phyloP scores from a whole-genome alignment of 2,113 vertebrate species.

The Ciconia boyciana region DNA sequence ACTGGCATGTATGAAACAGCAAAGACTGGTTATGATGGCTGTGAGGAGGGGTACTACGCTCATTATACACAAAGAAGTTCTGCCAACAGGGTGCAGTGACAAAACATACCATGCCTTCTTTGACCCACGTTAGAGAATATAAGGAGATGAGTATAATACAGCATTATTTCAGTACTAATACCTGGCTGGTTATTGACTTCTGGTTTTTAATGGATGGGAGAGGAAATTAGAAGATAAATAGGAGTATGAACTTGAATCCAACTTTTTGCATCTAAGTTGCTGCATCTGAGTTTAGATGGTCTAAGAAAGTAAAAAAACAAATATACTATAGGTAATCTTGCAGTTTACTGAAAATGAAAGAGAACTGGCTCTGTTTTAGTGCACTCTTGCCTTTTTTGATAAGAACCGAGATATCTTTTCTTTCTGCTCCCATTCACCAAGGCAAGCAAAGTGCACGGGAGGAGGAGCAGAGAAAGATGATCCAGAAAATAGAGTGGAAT shows the following conservation, averaged over 20 bases:
- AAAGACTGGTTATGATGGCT: neutral
- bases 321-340: neutral
- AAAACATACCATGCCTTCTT: neutral
- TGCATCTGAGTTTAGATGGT: neutral
- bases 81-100: neutral
- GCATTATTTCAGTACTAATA: neutral
- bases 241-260: neutral
- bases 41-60: neutral
- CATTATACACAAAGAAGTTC: neutral
- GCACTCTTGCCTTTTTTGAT: neutral
- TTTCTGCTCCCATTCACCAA: neutral
- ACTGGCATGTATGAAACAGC: neutral
- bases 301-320: neutral
- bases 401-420: neutral
- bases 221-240: neutral
- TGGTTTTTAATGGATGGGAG: neutral
- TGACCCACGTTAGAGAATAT: neutral
- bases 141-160: neutral
- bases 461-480: neutral
- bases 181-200: neutral
- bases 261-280: neutral
- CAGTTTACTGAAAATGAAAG: neutral
- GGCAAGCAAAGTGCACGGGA: neutral
- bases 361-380: neutral
- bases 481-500: slow-evolving; percentile 48